Percentiles rank a stretch among this genome's conserved stretches.
Conservation (phyloP, 2,888 invertebrate genomes). For the Bunonema sp. region DNA sequence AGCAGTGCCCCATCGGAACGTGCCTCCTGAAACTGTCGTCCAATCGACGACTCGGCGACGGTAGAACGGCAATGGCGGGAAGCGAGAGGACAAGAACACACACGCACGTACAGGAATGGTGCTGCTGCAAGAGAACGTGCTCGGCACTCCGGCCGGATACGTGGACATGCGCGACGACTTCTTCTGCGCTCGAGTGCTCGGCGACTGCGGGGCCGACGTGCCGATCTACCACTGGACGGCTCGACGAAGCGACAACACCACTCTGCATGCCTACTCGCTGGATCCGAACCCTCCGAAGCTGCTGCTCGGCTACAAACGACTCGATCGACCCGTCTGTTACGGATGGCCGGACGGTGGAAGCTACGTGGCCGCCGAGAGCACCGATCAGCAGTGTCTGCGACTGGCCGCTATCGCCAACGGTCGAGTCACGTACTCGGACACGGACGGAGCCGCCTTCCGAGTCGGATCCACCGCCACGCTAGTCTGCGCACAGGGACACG, state of each 20-base stretch:
- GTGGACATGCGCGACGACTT: no score
- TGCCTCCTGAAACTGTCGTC: no score
- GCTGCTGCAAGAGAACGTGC: no score
- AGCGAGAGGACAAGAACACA: no score
- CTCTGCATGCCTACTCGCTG: slow-evolving; percentile 10
- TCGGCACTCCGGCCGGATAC: no score
- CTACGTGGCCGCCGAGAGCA: not conserved
- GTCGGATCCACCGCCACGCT: slow-evolving; percentile 14
- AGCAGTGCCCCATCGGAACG: no score
- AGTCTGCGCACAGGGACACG: slow-evolving; percentile 10
- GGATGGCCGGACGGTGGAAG: slow-evolving; percentile 15
- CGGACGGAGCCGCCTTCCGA: no score
- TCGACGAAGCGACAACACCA: not conserved
- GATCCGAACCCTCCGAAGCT: slow-evolving; percentile 8
- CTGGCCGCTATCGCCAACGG: slow-evolving; percentile 5
- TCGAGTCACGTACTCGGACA: no score
- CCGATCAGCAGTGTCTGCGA: slow-evolving; percentile 7
- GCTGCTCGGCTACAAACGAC: slow-evolving; percentile 10
- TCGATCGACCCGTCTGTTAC: slow-evolving; percentile 13
- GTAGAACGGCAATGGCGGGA: no score
- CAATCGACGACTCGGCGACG: no score
- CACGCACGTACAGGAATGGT: no score
- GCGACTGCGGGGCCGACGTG: slow-evolving; percentile 16
- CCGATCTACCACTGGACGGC: slow-evolving; percentile 12
- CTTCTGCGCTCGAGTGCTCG: slow-evolving; percentile 10